Base-by-base conservation (phyloP, 2,113 vertebrate species). In the Phylloscopus trochiloides region DNA sequence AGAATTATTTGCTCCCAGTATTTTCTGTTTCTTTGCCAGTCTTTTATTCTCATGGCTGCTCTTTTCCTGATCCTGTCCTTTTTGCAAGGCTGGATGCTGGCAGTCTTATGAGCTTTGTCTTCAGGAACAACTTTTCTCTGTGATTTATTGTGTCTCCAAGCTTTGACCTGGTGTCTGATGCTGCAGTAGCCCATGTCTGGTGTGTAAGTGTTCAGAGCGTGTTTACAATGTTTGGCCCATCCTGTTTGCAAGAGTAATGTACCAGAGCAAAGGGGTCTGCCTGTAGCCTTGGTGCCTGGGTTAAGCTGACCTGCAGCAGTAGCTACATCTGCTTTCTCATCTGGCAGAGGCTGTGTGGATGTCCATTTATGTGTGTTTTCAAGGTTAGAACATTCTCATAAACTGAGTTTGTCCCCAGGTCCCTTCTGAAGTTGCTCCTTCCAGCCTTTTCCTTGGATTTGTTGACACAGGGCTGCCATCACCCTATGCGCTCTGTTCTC, bases 11-110 rank as follows among this genome's bases (percentile, higher is more conserved):
- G 28, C 63, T 96, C 67, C 14, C 63, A 88, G 34, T 94, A 47
- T 76, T 95, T 95, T 95, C 66, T 92, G 47, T 86, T 93, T 94
- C 63, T 86, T 93, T 94, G 77, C 93, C 75, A 88, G 48, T 59
- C 73, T 94, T 94, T 93, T 91, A 91, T 96, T 93, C 79, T 94
- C 40, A 50, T 77, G 83, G 68, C 68, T 94, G 75, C 61, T 75
- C 86, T 86, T 86, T 95, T 89, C 76, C 65, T 74, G 88, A 87
- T 94, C 40, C 68, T 86, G 63, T 81, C 55, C 63, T 94, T 68
- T 80, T 86, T 86, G 86, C 59, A 68, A 66, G 79, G 52, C 80
- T 91, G 67, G 72, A 68, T 88, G 63, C 75, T 88, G 83, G 72
- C 76, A 91, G 65, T 71, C 55, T 66, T 79, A 73, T 13, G 67